phyloP scores from a whole-genome alignment of 2,888 invertebrate genomes.

The Rhingia rostrata region DNA sequence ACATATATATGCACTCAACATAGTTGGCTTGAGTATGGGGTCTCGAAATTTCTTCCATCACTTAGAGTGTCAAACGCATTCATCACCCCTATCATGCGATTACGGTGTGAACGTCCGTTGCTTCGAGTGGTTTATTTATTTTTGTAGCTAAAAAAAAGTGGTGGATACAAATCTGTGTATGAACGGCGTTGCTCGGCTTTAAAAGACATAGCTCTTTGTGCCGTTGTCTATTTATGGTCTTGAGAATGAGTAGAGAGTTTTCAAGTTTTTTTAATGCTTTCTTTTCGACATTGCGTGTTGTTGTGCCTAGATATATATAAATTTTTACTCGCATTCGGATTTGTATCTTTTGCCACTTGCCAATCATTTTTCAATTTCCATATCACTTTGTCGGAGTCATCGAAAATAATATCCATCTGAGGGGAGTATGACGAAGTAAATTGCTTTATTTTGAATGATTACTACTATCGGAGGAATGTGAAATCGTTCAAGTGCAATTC shows the following conservation, averaged over 20 bases:
- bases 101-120: not conserved
- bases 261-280: conserved; percentile 56
- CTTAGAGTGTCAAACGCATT: conserved; percentile 49
- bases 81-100: conserved; percentile 28
- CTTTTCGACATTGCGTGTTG: conserved; percentile 41
- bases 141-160: conserved; percentile 51
- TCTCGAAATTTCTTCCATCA: conserved; percentile 51
- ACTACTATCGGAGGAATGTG: conserved; percentile 39
- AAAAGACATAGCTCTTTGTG: conserved; percentile 54
- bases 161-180: conserved; percentile 61
- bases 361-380: conserved; percentile 63
- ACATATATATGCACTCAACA: too few species aligned
- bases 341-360: conserved; percentile 11
- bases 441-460: not conserved
- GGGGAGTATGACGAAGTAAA: not conserved
- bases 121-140: conserved; percentile 10
- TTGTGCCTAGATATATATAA: not conserved
- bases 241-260: conserved; percentile 62
- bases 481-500: conserved; percentile 43
- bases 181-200: conserved; percentile 33
- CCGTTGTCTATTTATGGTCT: conserved; percentile 61
- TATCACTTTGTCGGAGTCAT: conserved; percentile 39
- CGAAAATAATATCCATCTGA: conserved; percentile 4
- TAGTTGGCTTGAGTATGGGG: conserved; percentile 4
- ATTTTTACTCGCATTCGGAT: conserved; percentile 32